These are phyloP conservation scores for Chymomyza amoena DNA, from an alignment of 2,888 invertebrate species.

Conservation along the genomic window DNA sequence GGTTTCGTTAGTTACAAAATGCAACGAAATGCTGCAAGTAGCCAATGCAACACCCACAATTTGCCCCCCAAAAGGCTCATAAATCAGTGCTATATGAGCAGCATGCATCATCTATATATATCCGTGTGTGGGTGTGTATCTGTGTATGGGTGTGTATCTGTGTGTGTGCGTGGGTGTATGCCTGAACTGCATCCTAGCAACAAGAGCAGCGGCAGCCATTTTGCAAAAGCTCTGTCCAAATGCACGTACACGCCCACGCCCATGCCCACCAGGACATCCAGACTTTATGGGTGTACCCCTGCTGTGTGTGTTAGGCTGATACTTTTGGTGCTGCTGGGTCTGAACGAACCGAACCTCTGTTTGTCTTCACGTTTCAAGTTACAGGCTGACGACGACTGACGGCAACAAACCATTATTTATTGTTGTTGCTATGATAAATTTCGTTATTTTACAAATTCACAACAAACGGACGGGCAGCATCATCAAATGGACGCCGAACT, in stretches of 20 bases:
- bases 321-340: conserved; percentile 24
- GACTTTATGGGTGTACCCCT: conserved; percentile 20
- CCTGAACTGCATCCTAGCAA: not conserved
- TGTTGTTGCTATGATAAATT: conserved; percentile 24
- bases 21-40: not conserved
- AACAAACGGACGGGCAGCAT: conserved; percentile 13
- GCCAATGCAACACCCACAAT: not conserved
- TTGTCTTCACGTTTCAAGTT: conserved; percentile 33
- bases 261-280: not conserved
- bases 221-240: not conserved
- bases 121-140: not conserved
- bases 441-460: conserved; percentile 39
- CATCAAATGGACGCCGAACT: conserved; percentile 15
- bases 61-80: conserved; percentile 24
- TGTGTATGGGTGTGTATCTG: not conserved
- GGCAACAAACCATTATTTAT: conserved; percentile 21
- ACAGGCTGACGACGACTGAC: conserved; percentile 5
- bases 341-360: not conserved
- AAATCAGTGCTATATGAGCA: conserved; percentile 61
- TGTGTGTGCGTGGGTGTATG: too few species aligned
- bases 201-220: not conserved
- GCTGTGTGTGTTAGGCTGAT: not conserved
- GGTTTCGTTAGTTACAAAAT: not conserved
- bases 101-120: conserved; percentile 53
- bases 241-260: not conserved